Base-by-base conservation (phyloP, 1,140 invertebrate genomes). In the Drosophila kikkawai region DNA sequence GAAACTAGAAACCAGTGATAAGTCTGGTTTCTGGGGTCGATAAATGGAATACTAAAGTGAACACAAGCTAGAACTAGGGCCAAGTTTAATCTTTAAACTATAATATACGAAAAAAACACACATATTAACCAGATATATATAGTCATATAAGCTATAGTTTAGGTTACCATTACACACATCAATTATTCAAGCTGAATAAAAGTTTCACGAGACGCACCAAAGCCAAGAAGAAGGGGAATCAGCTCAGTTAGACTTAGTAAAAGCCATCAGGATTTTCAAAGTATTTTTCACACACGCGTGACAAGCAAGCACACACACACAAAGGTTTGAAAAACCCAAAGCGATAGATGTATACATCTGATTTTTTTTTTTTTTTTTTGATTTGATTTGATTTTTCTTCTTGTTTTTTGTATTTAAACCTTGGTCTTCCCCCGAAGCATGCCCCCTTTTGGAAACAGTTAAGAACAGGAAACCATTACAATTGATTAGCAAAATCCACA, bases 261-360 rank as follows among this genome's bases (percentile, higher is more conserved):
- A 39, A 56, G 67, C 37, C 60, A 70, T 74, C 48, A 73, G 68
- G 50, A 73, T 60, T 73, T 73, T 73, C 42, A 39, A 73, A 73
- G 69, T 73, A 73, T 73, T 73, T 73, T 70, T 22, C 36, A 53
- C 39, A 12, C 45, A 55, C 32, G 13, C 61, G 60, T 61, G 42
- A 58, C 75, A 64, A 12, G 41, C 47, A 51, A 22, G 17, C 22
- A 51, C 12, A 37, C 57, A 41, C 32, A 19, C 63, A 55, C 53
- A 73, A 71, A 48, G 76, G 60, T 79, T 80, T 75, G 4, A 60
- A 68, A 80, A 80, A 75, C 77, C 68, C 48, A 67, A 74, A 79
- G 70, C 51, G 45, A 8, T 61, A 67, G 39, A 48, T 47, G 36
- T 65, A 51, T 37, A 44, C 12, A 17, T 15, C 48, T 4, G 8